phyloP scores from a whole-genome alignment of 2,113 vertebrate species.

The Setophaga petechia region DNA sequence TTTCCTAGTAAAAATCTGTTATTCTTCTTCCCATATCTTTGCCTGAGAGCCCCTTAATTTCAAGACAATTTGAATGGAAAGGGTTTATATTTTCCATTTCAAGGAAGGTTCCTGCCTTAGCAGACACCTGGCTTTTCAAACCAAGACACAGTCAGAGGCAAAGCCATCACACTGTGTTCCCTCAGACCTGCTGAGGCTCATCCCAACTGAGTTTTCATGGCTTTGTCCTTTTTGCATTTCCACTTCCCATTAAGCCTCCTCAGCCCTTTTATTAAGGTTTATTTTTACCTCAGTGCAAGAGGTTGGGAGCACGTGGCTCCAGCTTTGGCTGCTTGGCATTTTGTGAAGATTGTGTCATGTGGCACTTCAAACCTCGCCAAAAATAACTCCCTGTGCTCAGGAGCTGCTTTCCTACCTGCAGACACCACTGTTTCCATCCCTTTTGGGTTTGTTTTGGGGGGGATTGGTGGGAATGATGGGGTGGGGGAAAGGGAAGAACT shows the following conservation, averaged over 20 bases:
- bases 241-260: slow-evolving; percentile 25
- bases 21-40: neutral
- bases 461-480: neutral
- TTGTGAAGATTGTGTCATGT: slow-evolving; percentile 1
- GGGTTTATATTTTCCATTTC: neutral
- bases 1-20: neutral
- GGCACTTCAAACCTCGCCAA: neutral
- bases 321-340: slow-evolving; percentile 53
- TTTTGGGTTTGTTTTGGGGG: neutral
- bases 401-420: neutral
- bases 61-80: neutral
- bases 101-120: neutral
- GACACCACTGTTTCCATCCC: neutral
- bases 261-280: slow-evolving; percentile 47
- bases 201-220: neutral
- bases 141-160: neutral
- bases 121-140: neutral
- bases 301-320: neutral
- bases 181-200: accelerated
- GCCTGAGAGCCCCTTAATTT: neutral
- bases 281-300: slow-evolving; percentile 52
- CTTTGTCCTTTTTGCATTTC: neutral
- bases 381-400: slow-evolving; percentile 19
- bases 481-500: neutral
- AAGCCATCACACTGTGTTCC: neutral